These are phyloP conservation scores for Otus scops DNA, from an alignment of 2,797 vertebrate species.

Conservation along the genomic window DNA sequence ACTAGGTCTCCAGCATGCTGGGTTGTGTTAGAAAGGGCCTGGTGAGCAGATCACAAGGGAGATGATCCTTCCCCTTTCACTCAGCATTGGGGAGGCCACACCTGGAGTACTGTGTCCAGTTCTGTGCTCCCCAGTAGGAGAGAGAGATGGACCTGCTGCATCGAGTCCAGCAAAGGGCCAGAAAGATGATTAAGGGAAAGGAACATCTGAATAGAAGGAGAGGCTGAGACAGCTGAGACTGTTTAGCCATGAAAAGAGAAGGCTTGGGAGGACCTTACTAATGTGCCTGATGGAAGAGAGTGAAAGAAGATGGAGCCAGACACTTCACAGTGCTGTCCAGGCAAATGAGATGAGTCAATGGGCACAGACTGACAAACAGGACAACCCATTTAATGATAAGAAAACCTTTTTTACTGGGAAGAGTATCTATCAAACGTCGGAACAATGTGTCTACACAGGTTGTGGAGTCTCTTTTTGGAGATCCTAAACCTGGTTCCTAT, in stretches of 20 bases:
- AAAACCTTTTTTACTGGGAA: background rate
- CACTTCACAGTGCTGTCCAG: background rate
- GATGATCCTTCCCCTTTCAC: background rate
- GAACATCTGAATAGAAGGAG: background rate
- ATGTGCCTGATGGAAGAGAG: background rate
- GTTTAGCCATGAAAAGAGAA: background rate
- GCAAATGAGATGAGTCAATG: background rate
- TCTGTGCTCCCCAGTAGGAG: fast-evolving
- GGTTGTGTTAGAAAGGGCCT: background rate
- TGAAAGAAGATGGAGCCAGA: background rate
- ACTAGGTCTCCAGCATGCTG: background rate
- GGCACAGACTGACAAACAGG: background rate
- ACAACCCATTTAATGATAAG: background rate
- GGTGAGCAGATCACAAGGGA: background rate
- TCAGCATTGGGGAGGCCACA: background rate
- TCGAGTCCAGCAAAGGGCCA: background rate
- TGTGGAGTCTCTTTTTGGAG: background rate
- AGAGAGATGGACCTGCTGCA: background rate
- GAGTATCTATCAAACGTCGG: background rate
- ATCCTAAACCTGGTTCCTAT: background rate
- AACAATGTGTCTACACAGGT: background rate
- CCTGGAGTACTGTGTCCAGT: fast-evolving
- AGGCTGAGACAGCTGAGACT: background rate
- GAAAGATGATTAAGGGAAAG: background rate
- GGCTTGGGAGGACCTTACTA: fast-evolving